Percentiles rank a stretch among this genome's conserved stretches.
Evolutionary conservation across 2,888 invertebrate species (phyloP).

Genomic region (Spodoptera littoralis): DNA sequence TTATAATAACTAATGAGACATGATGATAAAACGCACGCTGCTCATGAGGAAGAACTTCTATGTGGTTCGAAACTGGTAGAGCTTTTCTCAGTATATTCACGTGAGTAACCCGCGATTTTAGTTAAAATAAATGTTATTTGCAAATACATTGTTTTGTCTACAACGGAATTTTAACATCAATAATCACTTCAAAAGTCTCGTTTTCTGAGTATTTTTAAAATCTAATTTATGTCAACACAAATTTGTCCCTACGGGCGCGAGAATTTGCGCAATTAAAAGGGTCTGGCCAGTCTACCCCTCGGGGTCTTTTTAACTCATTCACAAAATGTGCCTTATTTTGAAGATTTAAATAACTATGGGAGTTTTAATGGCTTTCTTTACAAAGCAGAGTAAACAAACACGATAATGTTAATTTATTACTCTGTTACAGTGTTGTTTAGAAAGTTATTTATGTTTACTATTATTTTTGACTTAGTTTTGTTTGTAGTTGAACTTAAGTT

Average conservation of each 20-base stretch:
- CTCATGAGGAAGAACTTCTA: no score
- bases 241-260: constrained; percentile 46
- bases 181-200: constrained; percentile 17
- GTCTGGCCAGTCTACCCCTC: constrained; percentile 32
- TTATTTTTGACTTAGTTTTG: no score
- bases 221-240: constrained; percentile 45
- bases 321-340: constrained; percentile 42
- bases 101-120: no score
- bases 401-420: constrained; percentile 26
- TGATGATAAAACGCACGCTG: no score
- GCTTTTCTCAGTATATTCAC: no score
- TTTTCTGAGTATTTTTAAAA: constrained; percentile 30
- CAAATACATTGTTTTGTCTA: no score
- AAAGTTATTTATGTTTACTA: constrained; percentile 6
- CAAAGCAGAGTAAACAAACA: constrained; percentile 25
- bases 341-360: constrained; percentile 43
- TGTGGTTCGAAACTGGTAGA: no score
- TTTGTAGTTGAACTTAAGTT: no score
- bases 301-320: constrained; percentile 54
- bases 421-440: constrained; percentile 9
- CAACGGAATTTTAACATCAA: constrained; percentile 10
- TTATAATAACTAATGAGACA: no score
- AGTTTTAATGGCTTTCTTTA: constrained; percentile 32
- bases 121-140: no score
- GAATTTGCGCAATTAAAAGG: constrained; percentile 56